Base-by-base conservation (phyloP, 64 coral and sea anemone species). In the Anthopleura sola region DNA sequence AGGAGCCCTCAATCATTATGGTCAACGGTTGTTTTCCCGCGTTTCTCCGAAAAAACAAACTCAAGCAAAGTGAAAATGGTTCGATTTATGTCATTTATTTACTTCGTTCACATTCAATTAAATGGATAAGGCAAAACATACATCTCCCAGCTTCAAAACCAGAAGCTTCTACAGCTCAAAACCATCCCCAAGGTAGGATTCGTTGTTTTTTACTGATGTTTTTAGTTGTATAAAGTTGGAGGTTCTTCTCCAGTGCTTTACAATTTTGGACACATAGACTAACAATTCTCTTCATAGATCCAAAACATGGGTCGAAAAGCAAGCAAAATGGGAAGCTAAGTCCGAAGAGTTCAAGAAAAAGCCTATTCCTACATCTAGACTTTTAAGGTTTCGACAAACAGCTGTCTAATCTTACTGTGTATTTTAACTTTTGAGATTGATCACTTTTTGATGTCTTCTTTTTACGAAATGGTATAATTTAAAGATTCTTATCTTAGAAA, bases 251-350 rank as follows among this genome's bases (percentile, higher is more conserved):
- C n/a, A n/a, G n/a, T n/a, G n/a, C n/a, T n/a, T 44, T 44, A 44
- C 39, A 44, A 44, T 44, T 44, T 44, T 44, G 40, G 40, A 44
- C 40, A 62, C 5, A 24, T 58, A 14, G 14, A 2, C 17, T 7
- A 58, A 6, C 15, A 2, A 3, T 26, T 24, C 20, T 58, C 24
- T 55, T 56, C 5, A 28, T n/a, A 83, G 82, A 38, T 53, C 48
- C 20, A 60, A 60, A 36, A 55, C 82, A 0, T 83, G 82, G 82
- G 23, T 8, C 0, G 33, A 83, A 83, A 83, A 83, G 82, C 82
- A 56, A 32, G 82, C 82, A 54, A 83, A 83, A 83, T 83, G 51
- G 48, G 50, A 83, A 55, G 44, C 48, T n/a, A 54, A 55, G 36
- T 53, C 20, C 29, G 16, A 83, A 1, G 55, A 83, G 32, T 83